phyloP scores from a whole-genome alignment of 2,888 invertebrate species.

The Unio delphinus region DNA sequence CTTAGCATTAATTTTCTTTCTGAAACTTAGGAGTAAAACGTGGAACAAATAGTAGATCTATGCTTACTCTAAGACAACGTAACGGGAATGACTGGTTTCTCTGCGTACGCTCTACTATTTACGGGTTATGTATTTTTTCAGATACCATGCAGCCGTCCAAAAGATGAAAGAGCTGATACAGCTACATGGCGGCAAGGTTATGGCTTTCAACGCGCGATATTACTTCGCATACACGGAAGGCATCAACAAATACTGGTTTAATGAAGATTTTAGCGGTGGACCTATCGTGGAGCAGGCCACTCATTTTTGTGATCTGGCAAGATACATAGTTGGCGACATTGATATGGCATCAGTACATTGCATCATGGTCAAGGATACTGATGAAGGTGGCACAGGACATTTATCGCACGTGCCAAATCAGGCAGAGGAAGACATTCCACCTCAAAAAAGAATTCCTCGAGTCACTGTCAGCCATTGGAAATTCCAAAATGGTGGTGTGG shows the following conservation, averaged over 20 bases:
- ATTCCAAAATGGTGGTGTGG: slow-evolving; percentile 15
- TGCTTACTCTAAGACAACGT: no score
- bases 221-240: slow-evolving; percentile 22
- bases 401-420: slow-evolving; percentile 5
- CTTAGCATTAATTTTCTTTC: no score
- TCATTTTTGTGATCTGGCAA: slow-evolving; percentile 20
- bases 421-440: slow-evolving; percentile 13
- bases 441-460: slow-evolving; percentile 13
- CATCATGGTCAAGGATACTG: slow-evolving; percentile 15
- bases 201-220: slow-evolving; percentile 24
- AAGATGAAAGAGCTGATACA: slow-evolving; percentile 27
- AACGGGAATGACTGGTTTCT: no score
- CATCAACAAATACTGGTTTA: slow-evolving; percentile 23
- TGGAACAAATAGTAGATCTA: no score
- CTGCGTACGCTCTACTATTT: no score
- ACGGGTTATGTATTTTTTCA: neutral
- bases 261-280: slow-evolving; percentile 18
- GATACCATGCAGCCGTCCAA: slow-evolving; percentile 19
- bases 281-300: slow-evolving; percentile 28
- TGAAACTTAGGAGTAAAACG: no score
- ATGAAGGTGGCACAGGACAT: slow-evolving; percentile 16
- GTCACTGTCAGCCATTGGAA: slow-evolving; percentile 23
- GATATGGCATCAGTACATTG: slow-evolving; percentile 14
- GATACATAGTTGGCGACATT: slow-evolving; percentile 20
- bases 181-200: slow-evolving; percentile 22